phyloP scores from a whole-genome alignment of 1,140 invertebrate genomes.

The Galleria mellonella region DNA sequence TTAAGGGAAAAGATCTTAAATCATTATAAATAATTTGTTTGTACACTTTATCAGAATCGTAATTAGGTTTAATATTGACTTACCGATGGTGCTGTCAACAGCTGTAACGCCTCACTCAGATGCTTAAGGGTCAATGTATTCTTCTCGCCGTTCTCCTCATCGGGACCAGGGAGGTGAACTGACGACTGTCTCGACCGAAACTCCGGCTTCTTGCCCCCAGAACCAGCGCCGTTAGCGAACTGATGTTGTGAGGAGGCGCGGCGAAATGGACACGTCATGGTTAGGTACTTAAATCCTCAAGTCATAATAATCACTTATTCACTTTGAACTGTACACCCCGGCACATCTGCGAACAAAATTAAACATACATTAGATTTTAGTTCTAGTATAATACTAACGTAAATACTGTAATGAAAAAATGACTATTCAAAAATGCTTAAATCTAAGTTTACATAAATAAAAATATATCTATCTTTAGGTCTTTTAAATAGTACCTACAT shows the following conservation, averaged over 20 bases:
- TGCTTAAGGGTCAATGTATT: constrained; percentile 71
- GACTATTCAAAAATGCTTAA: no score
- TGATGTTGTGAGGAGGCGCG: constrained; percentile 68
- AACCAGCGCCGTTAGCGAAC: constrained; percentile 60
- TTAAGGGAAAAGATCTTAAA: no score
- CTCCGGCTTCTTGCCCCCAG: constrained; percentile 44
- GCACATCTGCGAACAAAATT: constrained; percentile 1
- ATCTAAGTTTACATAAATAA: no score
- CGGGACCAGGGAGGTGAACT: constrained; percentile 56
- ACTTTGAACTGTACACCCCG: neutral
- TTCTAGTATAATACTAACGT: neutral
- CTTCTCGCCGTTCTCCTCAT: constrained; percentile 57
- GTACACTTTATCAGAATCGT: no score
- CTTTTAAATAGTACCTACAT: no score
- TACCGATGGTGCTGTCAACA: constrained; percentile 75
- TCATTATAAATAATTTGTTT: no score
- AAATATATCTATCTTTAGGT: no score
- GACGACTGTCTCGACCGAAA: constrained; percentile 65
- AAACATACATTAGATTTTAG: neutral
- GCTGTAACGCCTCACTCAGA: constrained; percentile 75
- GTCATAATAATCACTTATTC: constrained; percentile 17
- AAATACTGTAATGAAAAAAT: no score
- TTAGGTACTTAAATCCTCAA: constrained; percentile 13
- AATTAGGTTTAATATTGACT: constrained; percentile 31
- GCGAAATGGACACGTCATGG: constrained; percentile 69